phyloP scores from a whole-genome alignment of 2,113 vertebrate genomes.

The Otus sunia region DNA sequence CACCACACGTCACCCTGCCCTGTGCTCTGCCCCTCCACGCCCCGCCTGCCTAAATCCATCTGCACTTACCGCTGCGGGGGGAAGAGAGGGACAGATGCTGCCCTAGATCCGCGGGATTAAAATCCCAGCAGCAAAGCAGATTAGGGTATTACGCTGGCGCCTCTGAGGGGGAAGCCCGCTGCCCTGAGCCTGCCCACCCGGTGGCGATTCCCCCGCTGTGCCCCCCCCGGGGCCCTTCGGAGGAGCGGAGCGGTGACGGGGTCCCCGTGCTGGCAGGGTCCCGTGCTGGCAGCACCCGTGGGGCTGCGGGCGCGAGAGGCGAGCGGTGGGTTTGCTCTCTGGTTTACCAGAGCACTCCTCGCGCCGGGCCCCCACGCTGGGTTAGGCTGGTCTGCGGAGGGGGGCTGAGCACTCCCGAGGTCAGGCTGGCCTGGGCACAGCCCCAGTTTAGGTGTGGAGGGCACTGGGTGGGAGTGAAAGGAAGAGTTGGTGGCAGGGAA shows the following conservation, averaged over 20 bases:
- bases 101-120: slow-evolving; percentile 76
- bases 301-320: fast-evolving
- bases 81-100: slow-evolving; percentile 73
- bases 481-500: neutral
- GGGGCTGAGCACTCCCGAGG: neutral
- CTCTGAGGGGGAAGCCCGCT: slow-evolving; percentile 43
- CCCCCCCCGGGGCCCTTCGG: fast-evolving
- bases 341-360: fast-evolving
- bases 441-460: neutral
- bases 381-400: too few relatives aligned
- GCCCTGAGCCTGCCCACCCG: neutral
- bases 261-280: too few relatives aligned
- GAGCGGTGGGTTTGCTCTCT: neutral
- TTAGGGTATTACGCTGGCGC: slow-evolving; percentile 64
- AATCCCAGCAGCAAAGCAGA: slow-evolving; percentile 72
- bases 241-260: too few relatives aligned
- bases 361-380: fast-evolving
- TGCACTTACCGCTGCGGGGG: neutral
- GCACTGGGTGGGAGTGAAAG: neutral
- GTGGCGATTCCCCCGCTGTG: neutral
- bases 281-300: fast-evolving
- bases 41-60: neutral
- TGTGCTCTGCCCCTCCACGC: neutral
- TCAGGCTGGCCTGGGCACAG: neutral
- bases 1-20: slow-evolving; percentile 13